Evolutionary conservation across 2,113 vertebrate genomes (phyloP).

Genomic region (Poeciliopsis occidentalis): DNA sequence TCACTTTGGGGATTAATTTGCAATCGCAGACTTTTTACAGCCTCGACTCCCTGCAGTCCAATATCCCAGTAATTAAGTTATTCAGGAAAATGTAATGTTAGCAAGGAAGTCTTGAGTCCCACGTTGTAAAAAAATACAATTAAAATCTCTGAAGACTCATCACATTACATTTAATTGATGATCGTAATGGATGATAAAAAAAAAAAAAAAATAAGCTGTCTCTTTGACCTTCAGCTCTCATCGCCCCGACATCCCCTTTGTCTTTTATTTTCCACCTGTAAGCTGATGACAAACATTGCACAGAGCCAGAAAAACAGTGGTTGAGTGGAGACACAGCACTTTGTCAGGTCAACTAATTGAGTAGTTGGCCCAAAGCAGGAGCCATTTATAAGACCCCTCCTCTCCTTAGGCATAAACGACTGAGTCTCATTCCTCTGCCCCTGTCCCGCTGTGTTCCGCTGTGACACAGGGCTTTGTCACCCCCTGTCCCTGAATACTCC

Average conservation of each 20-base stretch:
- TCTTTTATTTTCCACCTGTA: slow-evolving; percentile 34
- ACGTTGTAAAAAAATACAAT: slow-evolving; percentile 24
- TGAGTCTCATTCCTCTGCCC: slow-evolving; percentile 51
- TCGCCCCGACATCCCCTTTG: not conserved
- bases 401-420: slow-evolving; percentile 42
- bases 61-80: slow-evolving; percentile 47
- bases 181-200: slow-evolving; percentile 2
- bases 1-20: slow-evolving; percentile 55
- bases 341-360: slow-evolving; percentile 79
- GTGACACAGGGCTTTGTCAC: slow-evolving; percentile 68
- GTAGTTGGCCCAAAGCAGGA: slow-evolving; percentile 76
- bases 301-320: slow-evolving; percentile 45
- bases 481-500: slow-evolving; percentile 45
- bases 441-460: slow-evolving; percentile 57
- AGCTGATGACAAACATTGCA: slow-evolving; percentile 57
- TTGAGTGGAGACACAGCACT: slow-evolving; percentile 62
- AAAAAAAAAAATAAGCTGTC: slow-evolving; percentile 2
- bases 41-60: slow-evolving; percentile 29
- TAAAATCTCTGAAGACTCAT: slow-evolving; percentile 12
- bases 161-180: slow-evolving; percentile 39
- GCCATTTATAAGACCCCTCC: slow-evolving; percentile 73
- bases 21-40: slow-evolving; percentile 42
- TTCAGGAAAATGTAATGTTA: slow-evolving; percentile 35
- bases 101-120: slow-evolving; percentile 19
- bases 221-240: slow-evolving; percentile 43